Evolutionary conservation across 2,888 invertebrate genomes (phyloP).

Genomic region (Parascotia fuliginaria): DNA sequence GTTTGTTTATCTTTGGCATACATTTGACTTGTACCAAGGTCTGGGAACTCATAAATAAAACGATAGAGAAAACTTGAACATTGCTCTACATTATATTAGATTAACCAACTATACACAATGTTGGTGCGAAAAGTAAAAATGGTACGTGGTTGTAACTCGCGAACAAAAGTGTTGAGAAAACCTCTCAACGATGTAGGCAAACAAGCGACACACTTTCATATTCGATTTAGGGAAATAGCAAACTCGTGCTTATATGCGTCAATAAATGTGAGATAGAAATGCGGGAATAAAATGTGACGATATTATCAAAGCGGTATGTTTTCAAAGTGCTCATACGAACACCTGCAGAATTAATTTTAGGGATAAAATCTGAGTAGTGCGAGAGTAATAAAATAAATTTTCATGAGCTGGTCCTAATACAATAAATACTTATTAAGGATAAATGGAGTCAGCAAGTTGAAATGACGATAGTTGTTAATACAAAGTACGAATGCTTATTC

Average conservation of each 20-base stretch:
- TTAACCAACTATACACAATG: constrained; percentile 23
- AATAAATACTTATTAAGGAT: too few relatives aligned
- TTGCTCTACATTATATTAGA: constrained; percentile 29
- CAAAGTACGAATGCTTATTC: too few relatives aligned
- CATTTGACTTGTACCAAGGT: constrained; percentile 39
- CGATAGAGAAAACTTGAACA: constrained; percentile 26
- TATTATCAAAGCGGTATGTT: constrained; percentile 18
- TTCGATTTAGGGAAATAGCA: constrained; percentile 47
- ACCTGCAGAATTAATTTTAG: background rate
- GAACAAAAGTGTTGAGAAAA: constrained; percentile 15
- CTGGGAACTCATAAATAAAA: constrained; percentile 31
- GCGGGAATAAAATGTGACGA: constrained; percentile 16
- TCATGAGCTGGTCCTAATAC: too few relatives aligned
- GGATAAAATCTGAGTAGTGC: background rate
- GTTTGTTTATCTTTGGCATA: constrained; percentile 39
- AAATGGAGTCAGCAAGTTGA: too few relatives aligned
- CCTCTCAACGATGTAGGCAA: constrained; percentile 36
- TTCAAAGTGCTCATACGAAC: background rate
- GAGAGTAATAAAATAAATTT: background rate
- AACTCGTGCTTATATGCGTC: constrained; percentile 35
- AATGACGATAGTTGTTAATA: too few relatives aligned
- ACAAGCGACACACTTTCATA: constrained; percentile 43
- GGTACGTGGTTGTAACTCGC: constrained; percentile 15
- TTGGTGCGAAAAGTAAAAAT: constrained; percentile 29
- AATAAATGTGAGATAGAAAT: constrained; percentile 33